Conservation (phyloP, 1,140 invertebrate species). For the Drosophila nebulosa region DNA sequence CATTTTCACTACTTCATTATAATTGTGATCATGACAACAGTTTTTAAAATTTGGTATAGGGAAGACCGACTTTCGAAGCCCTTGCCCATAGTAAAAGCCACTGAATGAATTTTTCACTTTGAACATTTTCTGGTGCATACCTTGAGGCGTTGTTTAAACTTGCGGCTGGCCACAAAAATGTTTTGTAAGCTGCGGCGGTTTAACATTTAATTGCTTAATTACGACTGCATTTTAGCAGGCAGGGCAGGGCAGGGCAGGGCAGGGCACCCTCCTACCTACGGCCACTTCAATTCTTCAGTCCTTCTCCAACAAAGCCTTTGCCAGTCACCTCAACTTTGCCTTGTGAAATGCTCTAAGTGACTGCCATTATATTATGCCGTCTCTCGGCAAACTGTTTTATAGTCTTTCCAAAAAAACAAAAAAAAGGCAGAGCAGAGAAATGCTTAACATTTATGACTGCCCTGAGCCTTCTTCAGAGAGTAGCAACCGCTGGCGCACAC, state of each 20-base stretch:
- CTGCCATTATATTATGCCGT: slow-evolving; percentile 47
- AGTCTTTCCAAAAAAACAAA: slow-evolving; percentile 14
- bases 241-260: background rate
- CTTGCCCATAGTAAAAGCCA: background rate
- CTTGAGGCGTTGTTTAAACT: slow-evolving; percentile 43
- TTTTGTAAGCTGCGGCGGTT: slow-evolving; percentile 40
- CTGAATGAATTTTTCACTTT: slow-evolving; percentile 11
- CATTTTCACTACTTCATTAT: no score
- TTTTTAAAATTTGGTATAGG: no score
- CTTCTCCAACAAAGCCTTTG: background rate
- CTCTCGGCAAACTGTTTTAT: slow-evolving; percentile 40
- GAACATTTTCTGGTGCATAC: slow-evolving; percentile 59
- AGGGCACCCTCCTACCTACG: background rate
- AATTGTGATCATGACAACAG: no score
- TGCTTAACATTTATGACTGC: slow-evolving; percentile 47
- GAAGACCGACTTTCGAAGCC: background rate
- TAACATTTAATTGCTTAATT: slow-evolving; percentile 76
- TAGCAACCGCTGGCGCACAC: slow-evolving; percentile 13
- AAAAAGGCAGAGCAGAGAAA: background rate
- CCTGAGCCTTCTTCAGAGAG: slow-evolving; percentile 17
- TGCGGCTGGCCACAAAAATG: slow-evolving; percentile 20
- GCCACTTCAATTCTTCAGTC: background rate
- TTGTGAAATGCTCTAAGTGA: slow-evolving; percentile 15
- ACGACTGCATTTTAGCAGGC: slow-evolving; percentile 28
- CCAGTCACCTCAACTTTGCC: background rate